Percentiles rank a stretch among this genome's conserved stretches.
Conservation (phyloP, 1,140 invertebrate genomes). For the Cydia splendana region DNA sequence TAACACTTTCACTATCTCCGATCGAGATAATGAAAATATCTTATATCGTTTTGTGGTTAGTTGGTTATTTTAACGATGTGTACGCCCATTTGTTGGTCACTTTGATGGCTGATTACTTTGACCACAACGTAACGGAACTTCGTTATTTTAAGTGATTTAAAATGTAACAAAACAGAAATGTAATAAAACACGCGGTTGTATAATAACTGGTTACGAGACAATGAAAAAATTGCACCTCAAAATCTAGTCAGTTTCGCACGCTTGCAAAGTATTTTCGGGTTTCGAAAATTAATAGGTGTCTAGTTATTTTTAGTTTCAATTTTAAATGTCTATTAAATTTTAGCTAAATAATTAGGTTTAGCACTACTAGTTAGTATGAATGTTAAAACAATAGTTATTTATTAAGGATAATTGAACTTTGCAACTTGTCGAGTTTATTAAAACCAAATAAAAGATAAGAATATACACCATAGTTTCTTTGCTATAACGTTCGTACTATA, state of each 20-base stretch:
- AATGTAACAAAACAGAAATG: slow-evolving; percentile 13
- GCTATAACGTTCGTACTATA: too few species aligned
- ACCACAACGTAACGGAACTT: slow-evolving; percentile 3
- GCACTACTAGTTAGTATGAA: too few species aligned
- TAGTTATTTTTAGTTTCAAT: neutral
- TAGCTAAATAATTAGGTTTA: too few species aligned
- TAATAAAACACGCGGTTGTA: neutral
- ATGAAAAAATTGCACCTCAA: neutral
- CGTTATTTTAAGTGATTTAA: slow-evolving; percentile 18
- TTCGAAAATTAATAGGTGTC: neutral
- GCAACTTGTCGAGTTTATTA: too few species aligned
- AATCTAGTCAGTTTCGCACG: slow-evolving; percentile 16
- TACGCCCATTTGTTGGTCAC: neutral
- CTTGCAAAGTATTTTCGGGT: neutral
- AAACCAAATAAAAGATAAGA: too few species aligned
- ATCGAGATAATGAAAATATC: slow-evolving; percentile 26
- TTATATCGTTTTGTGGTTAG: too few species aligned
- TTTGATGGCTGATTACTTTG: slow-evolving; percentile 9
- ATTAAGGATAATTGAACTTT: too few species aligned
- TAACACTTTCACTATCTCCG: slow-evolving; percentile 19
- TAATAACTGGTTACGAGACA: slow-evolving; percentile 1
- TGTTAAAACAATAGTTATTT: too few species aligned
- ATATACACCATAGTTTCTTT: too few species aligned
- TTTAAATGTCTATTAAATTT: too few species aligned
- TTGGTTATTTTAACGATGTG: slow-evolving; percentile 2